Evolutionary conservation across 2,797 vertebrate species (phyloP).

Genomic region (Lates japonicus): DNA sequence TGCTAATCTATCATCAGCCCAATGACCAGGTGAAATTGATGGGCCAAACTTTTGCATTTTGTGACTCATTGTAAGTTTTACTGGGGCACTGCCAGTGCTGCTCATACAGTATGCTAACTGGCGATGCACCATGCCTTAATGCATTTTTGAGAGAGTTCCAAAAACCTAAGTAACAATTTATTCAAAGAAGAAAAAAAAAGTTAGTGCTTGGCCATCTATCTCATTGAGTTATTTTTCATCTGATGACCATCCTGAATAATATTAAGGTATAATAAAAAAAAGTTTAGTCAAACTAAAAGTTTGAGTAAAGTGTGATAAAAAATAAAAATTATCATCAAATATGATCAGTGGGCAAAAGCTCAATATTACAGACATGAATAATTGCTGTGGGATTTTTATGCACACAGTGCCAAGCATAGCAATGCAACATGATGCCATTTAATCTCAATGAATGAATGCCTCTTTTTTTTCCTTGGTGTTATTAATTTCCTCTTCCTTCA

Average conservation of each 20-base stretch:
- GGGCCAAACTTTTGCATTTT: slow-evolving; percentile 36
- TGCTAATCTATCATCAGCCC: slow-evolving; percentile 35
- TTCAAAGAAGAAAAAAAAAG: not conserved
- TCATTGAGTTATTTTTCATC: slow-evolving; percentile 24
- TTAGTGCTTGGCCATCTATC: slow-evolving; percentile 12
- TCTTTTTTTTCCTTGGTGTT: slow-evolving; percentile 22
- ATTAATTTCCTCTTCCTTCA: slow-evolving; percentile 60
- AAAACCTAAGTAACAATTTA: slow-evolving; percentile 40
- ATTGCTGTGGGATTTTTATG: slow-evolving; percentile 9
- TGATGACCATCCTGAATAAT: not conserved
- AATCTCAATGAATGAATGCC: slow-evolving; percentile 48
- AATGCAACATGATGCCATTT: slow-evolving; percentile 48
- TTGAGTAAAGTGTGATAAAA: slow-evolving; percentile 17
- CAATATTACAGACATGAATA: slow-evolving; percentile 12
- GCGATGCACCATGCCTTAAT: slow-evolving; percentile 39
- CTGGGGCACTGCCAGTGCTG: slow-evolving; percentile 45
- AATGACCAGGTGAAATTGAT: slow-evolving; percentile 45
- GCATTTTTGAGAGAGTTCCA: slow-evolving; percentile 55
- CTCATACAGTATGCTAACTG: slow-evolving; percentile 28
- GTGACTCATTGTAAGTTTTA: slow-evolving; percentile 37
- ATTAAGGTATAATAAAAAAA: slow-evolving; percentile 24
- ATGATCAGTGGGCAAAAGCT: not conserved
- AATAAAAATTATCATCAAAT: not conserved
- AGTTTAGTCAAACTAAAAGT: slow-evolving; percentile 8
- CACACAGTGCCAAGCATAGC: slow-evolving; percentile 42